Conservation (phyloP, 1,140 invertebrate genomes). For the Drosophila micromelanica region DNA sequence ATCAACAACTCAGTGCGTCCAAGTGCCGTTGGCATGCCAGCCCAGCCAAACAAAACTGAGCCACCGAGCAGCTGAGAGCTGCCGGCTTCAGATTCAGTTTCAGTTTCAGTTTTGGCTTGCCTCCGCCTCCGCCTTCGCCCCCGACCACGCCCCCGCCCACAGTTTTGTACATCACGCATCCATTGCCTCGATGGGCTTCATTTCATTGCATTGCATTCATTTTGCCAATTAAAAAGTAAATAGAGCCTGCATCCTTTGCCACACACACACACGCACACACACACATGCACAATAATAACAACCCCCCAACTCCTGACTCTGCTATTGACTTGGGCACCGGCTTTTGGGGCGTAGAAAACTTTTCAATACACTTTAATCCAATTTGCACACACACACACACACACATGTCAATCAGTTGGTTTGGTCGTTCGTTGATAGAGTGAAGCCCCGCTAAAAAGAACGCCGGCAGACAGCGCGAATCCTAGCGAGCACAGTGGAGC, state of each 20-base stretch:
- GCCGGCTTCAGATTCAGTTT: not conserved
- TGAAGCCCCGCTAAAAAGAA: constrained; percentile 33
- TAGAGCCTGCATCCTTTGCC: constrained; percentile 77
- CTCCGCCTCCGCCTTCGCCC: not conserved
- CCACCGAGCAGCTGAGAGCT: constrained; percentile 2
- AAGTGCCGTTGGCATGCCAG: constrained; percentile 64
- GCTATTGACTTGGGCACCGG: not conserved
- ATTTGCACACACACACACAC: constrained; percentile 28
- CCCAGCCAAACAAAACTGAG: constrained; percentile 26
- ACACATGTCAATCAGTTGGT: constrained; percentile 27
- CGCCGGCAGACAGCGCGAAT: constrained; percentile 5
- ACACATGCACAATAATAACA: not conserved
- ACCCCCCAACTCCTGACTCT: not conserved
- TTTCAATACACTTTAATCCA: constrained; percentile 75
- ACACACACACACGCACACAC: too few species aligned
- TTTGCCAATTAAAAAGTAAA: constrained; percentile 83
- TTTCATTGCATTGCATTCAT: constrained; percentile 83
- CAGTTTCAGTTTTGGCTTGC: constrained; percentile 28
- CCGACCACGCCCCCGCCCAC: not conserved
- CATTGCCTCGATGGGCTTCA: constrained; percentile 57
- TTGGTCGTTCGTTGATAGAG: constrained; percentile 19
- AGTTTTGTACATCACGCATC: constrained; percentile 1
- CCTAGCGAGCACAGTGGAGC: constrained; percentile 15
- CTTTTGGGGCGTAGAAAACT: constrained; percentile 54
- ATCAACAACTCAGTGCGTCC: constrained; percentile 39